phyloP scores from a whole-genome alignment of 2,797 vertebrate species.

The Oceanodroma leucorhoa region DNA sequence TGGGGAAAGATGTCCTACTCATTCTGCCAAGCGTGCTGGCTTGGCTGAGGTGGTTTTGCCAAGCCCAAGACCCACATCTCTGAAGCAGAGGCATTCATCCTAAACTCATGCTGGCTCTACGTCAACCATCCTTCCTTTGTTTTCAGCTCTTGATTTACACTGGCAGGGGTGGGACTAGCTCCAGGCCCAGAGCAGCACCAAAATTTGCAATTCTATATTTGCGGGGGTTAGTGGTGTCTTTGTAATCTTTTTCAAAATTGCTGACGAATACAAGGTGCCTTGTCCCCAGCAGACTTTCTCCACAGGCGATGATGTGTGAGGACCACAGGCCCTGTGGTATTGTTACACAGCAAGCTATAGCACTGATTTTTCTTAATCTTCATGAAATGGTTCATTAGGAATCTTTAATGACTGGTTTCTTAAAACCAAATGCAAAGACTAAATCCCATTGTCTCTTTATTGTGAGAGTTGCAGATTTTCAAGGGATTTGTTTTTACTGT shows the following conservation, averaged over 20 bases:
- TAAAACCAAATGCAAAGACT: neutral
- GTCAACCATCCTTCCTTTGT: neutral
- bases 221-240: neutral
- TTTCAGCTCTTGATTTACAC: neutral
- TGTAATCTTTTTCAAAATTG: neutral
- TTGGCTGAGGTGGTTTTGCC: neutral
- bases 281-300: neutral
- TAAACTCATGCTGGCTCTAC: neutral
- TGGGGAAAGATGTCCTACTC: neutral
- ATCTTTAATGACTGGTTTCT: neutral
- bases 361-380: neutral
- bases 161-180: neutral
- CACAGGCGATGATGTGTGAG: neutral
- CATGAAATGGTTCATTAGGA: neutral
- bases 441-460: slow-evolving; percentile 1
- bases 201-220: neutral
- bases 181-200: neutral
- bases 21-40: neutral
- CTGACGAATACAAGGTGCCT: neutral
- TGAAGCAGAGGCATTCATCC: neutral
- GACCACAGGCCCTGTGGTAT: too few relatives aligned
- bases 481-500: neutral
- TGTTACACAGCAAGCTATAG: neutral
- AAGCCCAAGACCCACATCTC: neutral
- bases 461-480: neutral